phyloP scores from a whole-genome alignment of 30 jellyfish, hydroid and myxozoan genomes.

The Turritopsis rubra region DNA sequence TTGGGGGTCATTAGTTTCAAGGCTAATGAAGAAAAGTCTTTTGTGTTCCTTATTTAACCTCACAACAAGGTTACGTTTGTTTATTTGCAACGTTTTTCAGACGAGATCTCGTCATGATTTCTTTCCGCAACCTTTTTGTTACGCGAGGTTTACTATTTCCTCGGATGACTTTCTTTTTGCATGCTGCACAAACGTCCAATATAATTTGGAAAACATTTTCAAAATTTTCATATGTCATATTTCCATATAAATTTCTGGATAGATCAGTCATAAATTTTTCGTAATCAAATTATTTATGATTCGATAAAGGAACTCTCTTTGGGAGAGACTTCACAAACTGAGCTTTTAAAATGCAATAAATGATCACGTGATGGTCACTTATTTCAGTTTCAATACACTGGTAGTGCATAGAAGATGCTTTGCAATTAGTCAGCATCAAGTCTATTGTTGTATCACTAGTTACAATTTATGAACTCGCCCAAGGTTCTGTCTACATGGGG shows the following conservation, averaged over 20 bases:
- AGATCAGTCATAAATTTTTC: slow-evolving; percentile 24
- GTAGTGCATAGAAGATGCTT: not conserved
- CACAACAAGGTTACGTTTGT: too few species aligned
- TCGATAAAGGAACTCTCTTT: not conserved
- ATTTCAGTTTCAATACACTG: not conserved
- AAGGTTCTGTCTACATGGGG: slow-evolving; percentile 12
- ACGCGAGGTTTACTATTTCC: slow-evolving; percentile 20
- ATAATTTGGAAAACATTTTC: not conserved
- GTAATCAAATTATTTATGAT: slow-evolving; percentile 17
- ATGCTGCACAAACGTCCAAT: slow-evolving; percentile 4
- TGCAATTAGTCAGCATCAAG: too few species aligned
- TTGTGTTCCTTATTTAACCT: too few species aligned
- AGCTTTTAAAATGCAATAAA: not conserved
- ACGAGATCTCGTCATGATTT: slow-evolving; percentile 3
- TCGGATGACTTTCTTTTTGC: slow-evolving; percentile 1
- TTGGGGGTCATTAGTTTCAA: too few species aligned
- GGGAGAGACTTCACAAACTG: slow-evolving; percentile 7
- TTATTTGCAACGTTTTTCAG: not conserved
- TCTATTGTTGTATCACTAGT: slow-evolving; percentile 11
- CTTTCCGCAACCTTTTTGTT: not conserved
- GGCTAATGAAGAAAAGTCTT: too few species aligned
- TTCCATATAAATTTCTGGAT: slow-evolving; percentile 1
- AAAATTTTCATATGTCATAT: not conserved
- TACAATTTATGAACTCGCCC: slow-evolving; percentile 9
- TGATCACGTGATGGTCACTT: not conserved